phyloP scores from a whole-genome alignment of 2,888 invertebrate genomes.

The Graphium colonna region DNA sequence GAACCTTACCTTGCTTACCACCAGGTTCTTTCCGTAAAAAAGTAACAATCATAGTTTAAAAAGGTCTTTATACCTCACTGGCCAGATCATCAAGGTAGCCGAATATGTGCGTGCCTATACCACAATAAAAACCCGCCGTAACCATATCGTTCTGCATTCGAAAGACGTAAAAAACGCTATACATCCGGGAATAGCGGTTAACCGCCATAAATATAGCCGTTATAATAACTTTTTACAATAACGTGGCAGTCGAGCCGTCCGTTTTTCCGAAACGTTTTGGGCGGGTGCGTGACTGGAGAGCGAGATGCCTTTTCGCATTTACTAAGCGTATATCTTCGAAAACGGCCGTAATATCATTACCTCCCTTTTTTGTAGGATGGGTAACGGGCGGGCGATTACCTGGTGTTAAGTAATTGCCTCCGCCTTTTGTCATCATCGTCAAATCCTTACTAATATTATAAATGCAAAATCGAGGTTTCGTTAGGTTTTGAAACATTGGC shows the following conservation, averaged over 20 bases:
- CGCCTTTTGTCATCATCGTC: background rate
- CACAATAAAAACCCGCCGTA: background rate
- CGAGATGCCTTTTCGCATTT: background rate
- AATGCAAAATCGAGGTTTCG: too few species aligned
- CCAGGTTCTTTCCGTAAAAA: too few species aligned
- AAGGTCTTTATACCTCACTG: too few species aligned
- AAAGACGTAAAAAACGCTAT: background rate
- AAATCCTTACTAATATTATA: too few species aligned
- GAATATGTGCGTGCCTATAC: too few species aligned
- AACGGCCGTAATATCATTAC: background rate
- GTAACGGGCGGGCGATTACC: too few species aligned
- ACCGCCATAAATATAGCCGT: conserved; percentile 1
- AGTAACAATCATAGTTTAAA: too few species aligned
- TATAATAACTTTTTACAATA: conserved; percentile 1
- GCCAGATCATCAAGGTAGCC: too few species aligned
- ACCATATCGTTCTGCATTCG: background rate
- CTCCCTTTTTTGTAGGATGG: too few species aligned
- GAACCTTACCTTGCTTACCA: too few species aligned
- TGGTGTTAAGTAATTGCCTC: background rate
- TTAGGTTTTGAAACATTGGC: too few species aligned
- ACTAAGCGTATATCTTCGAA: too few species aligned
- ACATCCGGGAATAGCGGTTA: background rate
- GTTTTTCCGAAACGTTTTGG: background rate
- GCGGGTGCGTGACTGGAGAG: conserved; percentile 2
- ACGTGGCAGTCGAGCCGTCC: background rate